Percentiles rank a stretch among this genome's conserved stretches.
Evolutionary conservation across 1,140 invertebrate species (phyloP).

Genomic region (Cryptotermes secundus): DNA sequence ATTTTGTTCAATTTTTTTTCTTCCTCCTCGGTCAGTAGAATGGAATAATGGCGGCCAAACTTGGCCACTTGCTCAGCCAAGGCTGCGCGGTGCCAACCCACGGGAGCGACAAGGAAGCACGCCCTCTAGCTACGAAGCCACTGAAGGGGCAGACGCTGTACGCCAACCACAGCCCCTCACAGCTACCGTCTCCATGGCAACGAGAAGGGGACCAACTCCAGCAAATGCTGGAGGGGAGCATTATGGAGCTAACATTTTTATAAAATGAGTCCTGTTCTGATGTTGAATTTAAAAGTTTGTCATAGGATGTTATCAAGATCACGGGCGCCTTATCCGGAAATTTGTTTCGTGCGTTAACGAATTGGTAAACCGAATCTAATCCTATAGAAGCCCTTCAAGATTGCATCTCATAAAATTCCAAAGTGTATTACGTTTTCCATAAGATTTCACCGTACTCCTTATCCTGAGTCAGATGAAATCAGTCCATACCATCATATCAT

Average conservation of each 20-base stretch:
- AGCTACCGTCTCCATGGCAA: neutral
- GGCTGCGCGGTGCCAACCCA: neutral
- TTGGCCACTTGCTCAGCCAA: neutral
- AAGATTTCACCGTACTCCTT: too few relatives aligned
- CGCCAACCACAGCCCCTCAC: constrained; percentile 1
- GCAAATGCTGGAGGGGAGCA: neutral
- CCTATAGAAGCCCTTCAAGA: too few relatives aligned
- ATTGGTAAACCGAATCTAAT: too few relatives aligned
- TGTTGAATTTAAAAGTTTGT: neutral
- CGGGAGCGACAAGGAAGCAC: neutral
- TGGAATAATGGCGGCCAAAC: neutral
- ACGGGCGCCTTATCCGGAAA: too few relatives aligned
- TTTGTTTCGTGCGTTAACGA: too few relatives aligned
- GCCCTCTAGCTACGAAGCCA: constrained; percentile 2
- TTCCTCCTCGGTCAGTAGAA: neutral
- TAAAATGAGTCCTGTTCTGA: neutral
- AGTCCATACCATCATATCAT: too few relatives aligned
- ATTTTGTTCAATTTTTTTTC: neutral
- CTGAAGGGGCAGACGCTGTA: neutral
- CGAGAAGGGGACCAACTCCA: neutral
- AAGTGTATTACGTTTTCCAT: too few relatives aligned
- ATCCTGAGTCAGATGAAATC: too few relatives aligned
- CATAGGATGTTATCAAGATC: too few relatives aligned
- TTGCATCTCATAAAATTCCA: too few relatives aligned
- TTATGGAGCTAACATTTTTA: neutral